Percentiles rank a stretch among this genome's conserved stretches.
These are phyloP conservation scores for Sesia apiformis DNA, from an alignment of 2,888 invertebrate genomes.

Conservation along the genomic window DNA sequence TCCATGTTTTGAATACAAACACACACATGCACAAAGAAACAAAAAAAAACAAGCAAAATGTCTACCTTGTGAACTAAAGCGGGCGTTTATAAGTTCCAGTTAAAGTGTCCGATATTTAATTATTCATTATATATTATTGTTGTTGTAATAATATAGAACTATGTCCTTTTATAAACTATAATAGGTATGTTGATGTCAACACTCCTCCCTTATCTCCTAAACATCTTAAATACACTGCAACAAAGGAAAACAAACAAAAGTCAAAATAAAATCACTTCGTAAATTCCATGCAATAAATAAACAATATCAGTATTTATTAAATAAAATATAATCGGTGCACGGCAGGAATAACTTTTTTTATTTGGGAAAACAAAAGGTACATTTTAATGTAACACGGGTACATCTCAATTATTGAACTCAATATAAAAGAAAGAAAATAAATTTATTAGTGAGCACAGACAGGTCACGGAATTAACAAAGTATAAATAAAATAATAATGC, in stretches of 20 bases:
- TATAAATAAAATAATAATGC: no score
- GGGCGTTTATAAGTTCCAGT: conserved; percentile 58
- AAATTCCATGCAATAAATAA: conserved; percentile 8
- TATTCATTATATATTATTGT: conserved; percentile 72
- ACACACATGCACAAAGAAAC: not conserved
- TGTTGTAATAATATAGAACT: conserved; percentile 73
- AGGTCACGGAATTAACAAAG: no score
- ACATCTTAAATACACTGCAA: conserved; percentile 73
- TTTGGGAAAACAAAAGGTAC: no score
- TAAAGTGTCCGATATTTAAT: conserved; percentile 44
- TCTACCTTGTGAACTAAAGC: conserved; percentile 63
- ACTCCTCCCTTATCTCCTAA: conserved; percentile 62
- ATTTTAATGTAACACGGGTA: not conserved
- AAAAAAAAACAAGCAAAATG: conserved; percentile 22
- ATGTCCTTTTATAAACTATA: conserved; percentile 71
- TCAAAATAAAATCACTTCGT: conserved; percentile 29
- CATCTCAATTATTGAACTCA: not conserved
- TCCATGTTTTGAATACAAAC: not conserved
- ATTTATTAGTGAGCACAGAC: no score
- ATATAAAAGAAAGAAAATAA: no score
- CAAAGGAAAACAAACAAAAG: conserved; percentile 51
- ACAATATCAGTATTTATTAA: no score
- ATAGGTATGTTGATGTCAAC: conserved; percentile 61
- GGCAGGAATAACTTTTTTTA: not conserved
- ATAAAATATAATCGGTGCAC: not conserved